A percentile compares a stretch with the other conserved stretches of the same genome.
phyloP scores from a whole-genome alignment of 2,113 vertebrate species.

The Apeltes quadracus region DNA sequence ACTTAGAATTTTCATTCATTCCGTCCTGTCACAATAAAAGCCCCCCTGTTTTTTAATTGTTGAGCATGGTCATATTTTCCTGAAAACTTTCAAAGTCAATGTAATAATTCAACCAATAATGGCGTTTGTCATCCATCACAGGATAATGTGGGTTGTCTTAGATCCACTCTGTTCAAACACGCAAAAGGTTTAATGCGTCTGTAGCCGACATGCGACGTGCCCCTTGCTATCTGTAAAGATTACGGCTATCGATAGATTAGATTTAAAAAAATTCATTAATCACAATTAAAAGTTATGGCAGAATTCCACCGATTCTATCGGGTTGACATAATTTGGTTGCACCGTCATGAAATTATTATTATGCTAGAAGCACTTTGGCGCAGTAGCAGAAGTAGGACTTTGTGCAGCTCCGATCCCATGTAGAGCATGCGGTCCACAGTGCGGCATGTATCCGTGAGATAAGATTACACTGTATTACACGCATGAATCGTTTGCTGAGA shows the following conservation, averaged over 20 bases:
- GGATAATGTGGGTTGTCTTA: too few species aligned
- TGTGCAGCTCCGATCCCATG: neutral
- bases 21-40: neutral
- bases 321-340: neutral
- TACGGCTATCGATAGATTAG: too few species aligned
- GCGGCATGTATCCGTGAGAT: neutral
- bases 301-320: too few species aligned
- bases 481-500: neutral
- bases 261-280: too few species aligned
- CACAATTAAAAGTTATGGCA: too few species aligned
- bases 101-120: neutral
- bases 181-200: too few species aligned
- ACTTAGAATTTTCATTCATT: neutral
- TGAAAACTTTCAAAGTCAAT: neutral
- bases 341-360: neutral
- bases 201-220: too few species aligned
- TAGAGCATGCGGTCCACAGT: neutral
- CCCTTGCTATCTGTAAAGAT: too few species aligned
- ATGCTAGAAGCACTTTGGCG: neutral
- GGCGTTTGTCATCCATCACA: neutral
- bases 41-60: neutral
- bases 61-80: neutral
- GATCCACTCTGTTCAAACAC: too few species aligned
- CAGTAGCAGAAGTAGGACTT: neutral
- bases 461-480: neutral